These are phyloP conservation scores for Lycodopsis pacificus DNA, from an alignment of 2,797 vertebrate genomes.

Conservation along the genomic window DNA sequence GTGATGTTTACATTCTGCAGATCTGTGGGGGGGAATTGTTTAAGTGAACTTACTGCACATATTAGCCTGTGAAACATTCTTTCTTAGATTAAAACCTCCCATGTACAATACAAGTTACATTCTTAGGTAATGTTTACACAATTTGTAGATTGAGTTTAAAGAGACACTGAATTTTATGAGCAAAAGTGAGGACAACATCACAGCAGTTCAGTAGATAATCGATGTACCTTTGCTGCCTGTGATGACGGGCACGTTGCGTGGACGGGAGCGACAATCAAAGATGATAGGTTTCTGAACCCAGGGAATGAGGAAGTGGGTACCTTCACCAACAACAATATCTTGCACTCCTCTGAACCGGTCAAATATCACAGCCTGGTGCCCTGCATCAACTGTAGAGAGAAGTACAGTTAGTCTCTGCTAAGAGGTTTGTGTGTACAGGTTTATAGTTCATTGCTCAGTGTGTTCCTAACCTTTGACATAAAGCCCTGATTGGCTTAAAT, in stretches of 20 bases:
- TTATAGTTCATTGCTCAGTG: not conserved
- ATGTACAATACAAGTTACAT: not conserved
- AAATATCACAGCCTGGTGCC: slow-evolving; percentile 96
- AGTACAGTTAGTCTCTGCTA: not conserved
- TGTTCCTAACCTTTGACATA: not conserved
- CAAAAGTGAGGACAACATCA: not conserved
- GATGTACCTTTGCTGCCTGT: slow-evolving; percentile 96
- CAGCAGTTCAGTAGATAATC: not conserved
- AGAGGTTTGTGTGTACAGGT: not conserved
- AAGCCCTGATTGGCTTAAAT: not conserved
- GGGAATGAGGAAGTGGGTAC: slow-evolving; percentile 96
- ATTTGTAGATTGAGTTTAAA: not conserved
- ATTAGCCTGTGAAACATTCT: not conserved
- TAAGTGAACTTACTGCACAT: not conserved
- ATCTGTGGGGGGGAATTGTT: slow-evolving; percentile 79
- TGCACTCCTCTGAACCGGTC: slow-evolving; percentile 95
- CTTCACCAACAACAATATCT: slow-evolving; percentile 91
- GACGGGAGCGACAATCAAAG: slow-evolving; percentile 96
- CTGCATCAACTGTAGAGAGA: slow-evolving; percentile 91
- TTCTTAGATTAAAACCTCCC: not conserved
- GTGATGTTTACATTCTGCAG: slow-evolving; percentile 99
- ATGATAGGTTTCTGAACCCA: slow-evolving; percentile 98
- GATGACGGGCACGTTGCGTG: slow-evolving; percentile 96
- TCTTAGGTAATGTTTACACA: not conserved
- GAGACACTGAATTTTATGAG: not conserved